phyloP scores from a whole-genome alignment of 1,140 invertebrate species.

The Bombus impatiens region DNA sequence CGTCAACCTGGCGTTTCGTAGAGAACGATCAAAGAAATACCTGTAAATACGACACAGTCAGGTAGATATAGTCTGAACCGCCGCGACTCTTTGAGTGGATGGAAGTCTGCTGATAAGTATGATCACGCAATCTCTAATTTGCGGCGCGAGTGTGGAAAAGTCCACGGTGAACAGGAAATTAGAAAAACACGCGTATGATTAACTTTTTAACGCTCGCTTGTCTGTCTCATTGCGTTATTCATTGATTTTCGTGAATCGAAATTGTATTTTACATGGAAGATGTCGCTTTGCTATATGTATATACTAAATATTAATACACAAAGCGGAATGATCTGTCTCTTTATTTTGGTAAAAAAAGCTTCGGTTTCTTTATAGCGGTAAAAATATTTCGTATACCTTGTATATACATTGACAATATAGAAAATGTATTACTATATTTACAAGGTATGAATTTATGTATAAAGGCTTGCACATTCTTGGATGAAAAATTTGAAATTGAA shows the following conservation, averaged over 20 bases:
- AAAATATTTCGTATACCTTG: not conserved
- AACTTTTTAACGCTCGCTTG: not conserved
- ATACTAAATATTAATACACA: not conserved
- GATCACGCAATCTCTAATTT: constrained; percentile 15
- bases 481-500: not conserved
- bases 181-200: not conserved
- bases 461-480: not conserved
- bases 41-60: constrained; percentile 26
- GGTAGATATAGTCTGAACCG: not conserved
- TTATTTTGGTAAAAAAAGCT: not conserved
- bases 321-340: not conserved
- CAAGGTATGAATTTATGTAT: not conserved
- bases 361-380: not conserved
- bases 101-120: constrained; percentile 24
- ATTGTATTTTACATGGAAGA: no score
- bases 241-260: not conserved
- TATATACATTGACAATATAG: not conserved
- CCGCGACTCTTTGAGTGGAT: not conserved
- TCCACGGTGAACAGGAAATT: not conserved
- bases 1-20: constrained; percentile 63
- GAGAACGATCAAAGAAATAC: constrained; percentile 57
- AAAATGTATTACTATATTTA: not conserved
- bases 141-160: not conserved
- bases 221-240: not conserved
- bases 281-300: no score